Percentiles rank a stretch among this genome's conserved stretches.
Conservation (phyloP, 1,140 invertebrate genomes). For the Steinernema feltiae region DNA sequence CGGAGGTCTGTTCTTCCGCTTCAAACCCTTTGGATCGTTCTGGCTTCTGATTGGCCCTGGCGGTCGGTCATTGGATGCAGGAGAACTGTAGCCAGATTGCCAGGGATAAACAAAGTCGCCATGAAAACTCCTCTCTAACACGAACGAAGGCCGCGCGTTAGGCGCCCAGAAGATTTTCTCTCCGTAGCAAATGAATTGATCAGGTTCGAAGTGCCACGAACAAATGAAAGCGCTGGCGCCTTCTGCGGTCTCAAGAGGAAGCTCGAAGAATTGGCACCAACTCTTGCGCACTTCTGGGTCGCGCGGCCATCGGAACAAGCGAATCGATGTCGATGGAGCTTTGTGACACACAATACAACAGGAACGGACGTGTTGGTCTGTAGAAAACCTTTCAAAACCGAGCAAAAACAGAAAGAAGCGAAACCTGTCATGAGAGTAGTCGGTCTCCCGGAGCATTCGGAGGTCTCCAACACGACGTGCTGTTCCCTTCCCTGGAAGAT, state of each 20-base stretch:
- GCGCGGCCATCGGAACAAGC: conserved; percentile 1
- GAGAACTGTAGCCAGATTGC: neutral
- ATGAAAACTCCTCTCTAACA: neutral
- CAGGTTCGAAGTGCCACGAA: neutral
- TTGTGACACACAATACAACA: neutral
- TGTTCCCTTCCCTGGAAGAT: neutral
- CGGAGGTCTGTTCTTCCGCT: conserved; percentile 1
- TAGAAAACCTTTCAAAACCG: neutral
- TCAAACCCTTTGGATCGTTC: neutral
- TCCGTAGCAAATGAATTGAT: neutral
- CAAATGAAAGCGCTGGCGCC: neutral
- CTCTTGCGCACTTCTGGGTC: conserved; percentile 6
- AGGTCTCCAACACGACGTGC: neutral
- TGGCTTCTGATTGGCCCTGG: neutral
- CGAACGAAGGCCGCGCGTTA: neutral
- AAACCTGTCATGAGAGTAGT: neutral
- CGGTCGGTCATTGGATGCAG: neutral
- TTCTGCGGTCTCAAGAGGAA: neutral
- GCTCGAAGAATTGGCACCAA: neutral
- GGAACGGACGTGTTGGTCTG: neutral
- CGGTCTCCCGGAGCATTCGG: neutral
- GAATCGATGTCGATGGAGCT: neutral
- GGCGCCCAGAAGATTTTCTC: conserved; percentile 4
- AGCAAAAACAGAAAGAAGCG: neutral
- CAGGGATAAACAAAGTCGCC: neutral